Evolutionary conservation across 2,888 invertebrate genomes (phyloP).

Genomic region (Noctua pronuba): DNA sequence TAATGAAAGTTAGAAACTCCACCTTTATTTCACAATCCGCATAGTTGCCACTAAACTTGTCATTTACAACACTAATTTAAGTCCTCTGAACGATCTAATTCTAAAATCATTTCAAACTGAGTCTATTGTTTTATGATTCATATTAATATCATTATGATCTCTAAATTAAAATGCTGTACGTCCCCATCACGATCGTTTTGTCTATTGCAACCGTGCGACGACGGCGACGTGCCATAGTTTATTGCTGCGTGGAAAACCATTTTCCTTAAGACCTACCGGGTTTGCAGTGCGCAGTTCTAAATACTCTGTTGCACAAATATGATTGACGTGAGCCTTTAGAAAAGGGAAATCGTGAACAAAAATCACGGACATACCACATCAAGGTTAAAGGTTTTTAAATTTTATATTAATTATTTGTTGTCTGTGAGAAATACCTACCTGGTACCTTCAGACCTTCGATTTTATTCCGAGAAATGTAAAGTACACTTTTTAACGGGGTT

Average conservation of each 20-base stretch:
- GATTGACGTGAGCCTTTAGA: conserved; percentile 28
- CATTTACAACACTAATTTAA: background rate
- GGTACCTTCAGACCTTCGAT: background rate
- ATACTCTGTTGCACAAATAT: conserved; percentile 47
- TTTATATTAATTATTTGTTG: background rate
- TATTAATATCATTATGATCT: conserved; percentile 16
- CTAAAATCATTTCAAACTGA: background rate
- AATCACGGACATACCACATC: background rate
- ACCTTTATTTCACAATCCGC: background rate
- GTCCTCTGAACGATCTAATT: background rate
- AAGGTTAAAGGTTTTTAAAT: conserved; percentile 9
- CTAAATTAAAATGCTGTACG: conserved; percentile 33
- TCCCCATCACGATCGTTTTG: conserved; percentile 27
- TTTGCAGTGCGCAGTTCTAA: conserved; percentile 32
- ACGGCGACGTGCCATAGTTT: conserved; percentile 27
- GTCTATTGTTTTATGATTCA: background rate
- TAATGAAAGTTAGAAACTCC: background rate
- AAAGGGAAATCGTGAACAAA: conserved; percentile 16
- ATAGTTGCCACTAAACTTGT: background rate
- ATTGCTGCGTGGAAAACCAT: conserved; percentile 47
- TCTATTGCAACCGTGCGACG: background rate
- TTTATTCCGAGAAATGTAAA: background rate
- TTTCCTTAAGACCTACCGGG: conserved; percentile 54
- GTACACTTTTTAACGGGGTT: background rate
- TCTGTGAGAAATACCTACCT: background rate